Evolutionary conservation across 1,140 invertebrate species (phyloP).

Genomic region (Drosophila kohkoa): DNA sequence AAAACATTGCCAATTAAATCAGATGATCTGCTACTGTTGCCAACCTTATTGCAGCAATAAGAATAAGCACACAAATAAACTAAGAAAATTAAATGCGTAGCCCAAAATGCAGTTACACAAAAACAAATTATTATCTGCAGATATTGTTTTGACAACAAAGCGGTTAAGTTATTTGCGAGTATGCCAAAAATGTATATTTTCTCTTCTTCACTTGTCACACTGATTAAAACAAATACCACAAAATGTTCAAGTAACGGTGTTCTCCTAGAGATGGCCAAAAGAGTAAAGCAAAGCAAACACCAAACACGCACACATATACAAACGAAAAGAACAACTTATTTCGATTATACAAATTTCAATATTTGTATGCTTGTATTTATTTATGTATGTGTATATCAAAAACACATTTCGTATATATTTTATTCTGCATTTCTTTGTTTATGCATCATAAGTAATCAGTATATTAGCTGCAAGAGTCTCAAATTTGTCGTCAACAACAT

Average conservation of each 20-base stretch:
- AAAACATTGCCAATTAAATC: background rate
- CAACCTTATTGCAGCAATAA: background rate
- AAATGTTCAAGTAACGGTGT: too few species aligned
- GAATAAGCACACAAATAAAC: background rate
- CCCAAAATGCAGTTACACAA: background rate
- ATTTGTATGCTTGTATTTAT: background rate
- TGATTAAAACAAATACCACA: too few species aligned
- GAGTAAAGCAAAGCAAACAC: too few species aligned
- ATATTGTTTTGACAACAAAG: background rate
- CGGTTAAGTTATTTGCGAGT: background rate
- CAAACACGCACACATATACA: background rate
- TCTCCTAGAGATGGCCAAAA: too few species aligned
- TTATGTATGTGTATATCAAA: background rate
- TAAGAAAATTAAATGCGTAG: background rate
- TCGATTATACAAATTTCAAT: background rate
- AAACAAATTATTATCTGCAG: background rate
- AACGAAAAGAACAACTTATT: background rate
- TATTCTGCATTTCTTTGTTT: background rate
- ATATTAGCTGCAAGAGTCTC: background rate
- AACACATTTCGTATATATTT: background rate
- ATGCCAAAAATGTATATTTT: background rate
- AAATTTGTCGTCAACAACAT: constrained; percentile 19
- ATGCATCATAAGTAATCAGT: background rate
- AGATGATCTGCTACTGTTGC: constrained; percentile 5
- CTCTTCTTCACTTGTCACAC: too few species aligned